Conservation (phyloP, 2,113 vertebrate genomes). For the Naja naja region DNA sequence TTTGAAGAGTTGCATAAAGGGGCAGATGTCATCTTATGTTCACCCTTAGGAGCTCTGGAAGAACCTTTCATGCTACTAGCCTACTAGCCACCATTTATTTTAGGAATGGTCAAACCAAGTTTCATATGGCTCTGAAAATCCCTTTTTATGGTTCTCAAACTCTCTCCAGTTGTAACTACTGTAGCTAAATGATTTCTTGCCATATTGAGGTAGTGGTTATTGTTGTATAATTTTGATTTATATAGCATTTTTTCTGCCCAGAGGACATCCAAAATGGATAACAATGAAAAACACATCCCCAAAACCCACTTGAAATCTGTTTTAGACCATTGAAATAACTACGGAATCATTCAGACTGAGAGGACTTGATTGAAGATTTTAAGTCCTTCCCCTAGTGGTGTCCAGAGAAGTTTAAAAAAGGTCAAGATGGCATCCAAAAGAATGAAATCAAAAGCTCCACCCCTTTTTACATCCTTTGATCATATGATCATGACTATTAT, state of each 20-base stretch:
- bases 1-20: not conserved
- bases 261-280: not conserved
- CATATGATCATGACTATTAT: not conserved
- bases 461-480: not conserved
- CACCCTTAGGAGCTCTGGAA: not conserved
- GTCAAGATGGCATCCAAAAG: not conserved
- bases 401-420: not conserved
- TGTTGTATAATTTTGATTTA: not conserved
- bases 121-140: not conserved
- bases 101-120: not conserved
- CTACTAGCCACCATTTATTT: not conserved
- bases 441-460: not conserved
- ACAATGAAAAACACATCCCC: not conserved
- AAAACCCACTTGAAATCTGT: not conserved
- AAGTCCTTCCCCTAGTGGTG: not conserved
- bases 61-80: not conserved
- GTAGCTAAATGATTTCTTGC: not conserved
- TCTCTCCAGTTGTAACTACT: not conserved
- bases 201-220: not conserved
- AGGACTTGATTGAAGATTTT: not conserved
- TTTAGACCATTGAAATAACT: not conserved
- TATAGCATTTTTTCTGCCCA: not conserved
- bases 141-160: not conserved
- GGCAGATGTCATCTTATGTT: not conserved
- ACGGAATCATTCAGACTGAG: not conserved